Evolutionary conservation across 2,888 invertebrate species (phyloP).

Genomic region (Mythimna vitellina): DNA sequence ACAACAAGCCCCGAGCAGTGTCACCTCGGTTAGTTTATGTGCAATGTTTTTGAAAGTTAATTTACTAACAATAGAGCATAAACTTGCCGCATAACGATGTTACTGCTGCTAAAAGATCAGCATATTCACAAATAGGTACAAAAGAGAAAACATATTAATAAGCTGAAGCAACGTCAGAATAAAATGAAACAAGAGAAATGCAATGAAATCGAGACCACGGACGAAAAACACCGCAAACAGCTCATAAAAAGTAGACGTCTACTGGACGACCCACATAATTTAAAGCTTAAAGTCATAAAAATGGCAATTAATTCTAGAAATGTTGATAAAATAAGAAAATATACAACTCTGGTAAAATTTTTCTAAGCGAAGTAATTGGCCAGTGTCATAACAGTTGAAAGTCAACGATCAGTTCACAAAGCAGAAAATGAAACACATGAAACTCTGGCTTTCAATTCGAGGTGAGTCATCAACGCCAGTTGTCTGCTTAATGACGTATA

Average conservation of each 20-base stretch:
- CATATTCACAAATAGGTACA: conserved; percentile 34
- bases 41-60: conserved; percentile 55
- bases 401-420: conserved; percentile 64
- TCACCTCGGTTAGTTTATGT: conserved; percentile 55
- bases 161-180: conserved; percentile 16
- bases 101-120: conserved; percentile 14
- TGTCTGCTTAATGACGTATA: conserved; percentile 67
- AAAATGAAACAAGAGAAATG: conserved; percentile 45
- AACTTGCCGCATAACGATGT: conserved; percentile 28
- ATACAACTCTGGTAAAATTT: conserved; percentile 38
- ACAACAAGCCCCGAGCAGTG: conserved; percentile 34
- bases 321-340: conserved; percentile 44
- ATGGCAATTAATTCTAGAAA: conserved; percentile 62
- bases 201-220: conserved; percentile 54
- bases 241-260: conserved; percentile 69
- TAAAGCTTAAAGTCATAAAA: conserved; percentile 66
- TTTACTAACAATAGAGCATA: conserved; percentile 59
- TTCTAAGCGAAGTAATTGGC: conserved; percentile 54
- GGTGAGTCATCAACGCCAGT: conserved; percentile 67
- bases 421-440: conserved; percentile 70
- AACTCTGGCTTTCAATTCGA: conserved; percentile 68
- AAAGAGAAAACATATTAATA: conserved; percentile 36
- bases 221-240: conserved; percentile 68
- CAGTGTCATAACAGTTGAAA: conserved; percentile 63
- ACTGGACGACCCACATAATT: conserved; percentile 68